Percentiles rank a stretch among this genome's conserved stretches.
phyloP scores from a whole-genome alignment of 2,888 invertebrate species.

The Patella caerulea region DNA sequence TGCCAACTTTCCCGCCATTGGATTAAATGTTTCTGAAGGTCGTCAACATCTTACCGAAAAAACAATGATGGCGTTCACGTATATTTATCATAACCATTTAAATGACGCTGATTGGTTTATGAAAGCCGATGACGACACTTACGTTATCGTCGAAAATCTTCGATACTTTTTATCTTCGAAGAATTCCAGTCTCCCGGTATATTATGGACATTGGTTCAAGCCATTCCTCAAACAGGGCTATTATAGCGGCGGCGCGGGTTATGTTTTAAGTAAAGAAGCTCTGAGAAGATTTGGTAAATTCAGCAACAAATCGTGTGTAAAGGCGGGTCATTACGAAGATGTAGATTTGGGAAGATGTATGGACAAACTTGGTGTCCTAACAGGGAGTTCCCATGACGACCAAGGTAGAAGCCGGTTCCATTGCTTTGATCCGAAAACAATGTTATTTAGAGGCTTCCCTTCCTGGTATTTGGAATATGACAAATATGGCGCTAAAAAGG shows the following conservation, averaged over 20 bases:
- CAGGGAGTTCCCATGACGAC: constrained; percentile 59
- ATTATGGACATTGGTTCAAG: constrained; percentile 77
- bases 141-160: constrained; percentile 94
- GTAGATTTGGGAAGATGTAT: constrained; percentile 64
- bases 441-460: background rate
- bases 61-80: constrained; percentile 93
- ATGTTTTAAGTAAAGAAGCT: constrained; percentile 90
- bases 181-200: constrained; percentile 78
- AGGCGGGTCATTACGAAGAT: constrained; percentile 63
- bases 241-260: constrained; percentile 78
- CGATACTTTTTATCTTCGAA: constrained; percentile 77
- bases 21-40: constrained; percentile 88
- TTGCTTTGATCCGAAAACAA: constrained; percentile 53
- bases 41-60: constrained; percentile 94
- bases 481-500: background rate
- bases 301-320: constrained; percentile 37
- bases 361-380: constrained; percentile 59
- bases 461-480: background rate
- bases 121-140: constrained; percentile 98
- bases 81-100: constrained; percentile 84
- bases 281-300: constrained; percentile 78
- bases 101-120: constrained; percentile 95
- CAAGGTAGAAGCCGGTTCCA: constrained; percentile 64
- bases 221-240: constrained; percentile 66
- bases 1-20: constrained; percentile 77